Evolutionary conservation across 1,140 invertebrate species (phyloP).

Genomic region (Conus ventricosus): DNA sequence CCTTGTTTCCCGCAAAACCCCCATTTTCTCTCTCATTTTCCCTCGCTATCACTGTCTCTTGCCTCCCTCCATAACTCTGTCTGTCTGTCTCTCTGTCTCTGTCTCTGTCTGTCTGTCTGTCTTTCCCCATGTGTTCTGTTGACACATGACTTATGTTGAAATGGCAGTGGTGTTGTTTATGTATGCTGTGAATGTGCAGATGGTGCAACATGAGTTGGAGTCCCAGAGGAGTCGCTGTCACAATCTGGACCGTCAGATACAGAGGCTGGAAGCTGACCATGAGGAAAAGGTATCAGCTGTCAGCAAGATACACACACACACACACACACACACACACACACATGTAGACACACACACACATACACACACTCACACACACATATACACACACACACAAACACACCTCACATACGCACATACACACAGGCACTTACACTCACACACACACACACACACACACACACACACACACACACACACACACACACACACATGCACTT

Average conservation of each 20-base stretch:
- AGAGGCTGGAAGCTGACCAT: slow-evolving; percentile 63
- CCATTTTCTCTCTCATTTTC: too few relatives aligned
- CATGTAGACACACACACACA: background rate
- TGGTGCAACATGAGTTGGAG: slow-evolving; percentile 68
- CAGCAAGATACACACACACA: background rate
- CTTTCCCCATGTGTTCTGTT: too few relatives aligned
- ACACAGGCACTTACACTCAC: background rate
- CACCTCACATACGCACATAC: too few relatives aligned
- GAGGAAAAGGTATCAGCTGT: slow-evolving; percentile 65
- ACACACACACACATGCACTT: background rate
- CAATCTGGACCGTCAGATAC: slow-evolving; percentile 62
- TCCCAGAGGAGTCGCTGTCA: slow-evolving; percentile 55
- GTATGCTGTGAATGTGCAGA: slow-evolving; percentile 43
- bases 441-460: background rate
- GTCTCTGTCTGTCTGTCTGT: too few relatives aligned
- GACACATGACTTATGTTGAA: too few relatives aligned
- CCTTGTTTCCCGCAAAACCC: too few relatives aligned
- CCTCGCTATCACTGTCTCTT: too few relatives aligned
- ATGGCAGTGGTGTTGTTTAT: too few relatives aligned
- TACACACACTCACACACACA: background rate
- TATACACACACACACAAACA: background rate
- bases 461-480: background rate
- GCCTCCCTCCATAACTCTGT: too few relatives aligned
- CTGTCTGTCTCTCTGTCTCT: too few relatives aligned
- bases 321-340: background rate